A percentile compares a stretch with the other conserved stretches of the same genome.
Evolutionary conservation across 2,113 vertebrate genomes (phyloP).

Genomic region (Menura novaehollandiae): DNA sequence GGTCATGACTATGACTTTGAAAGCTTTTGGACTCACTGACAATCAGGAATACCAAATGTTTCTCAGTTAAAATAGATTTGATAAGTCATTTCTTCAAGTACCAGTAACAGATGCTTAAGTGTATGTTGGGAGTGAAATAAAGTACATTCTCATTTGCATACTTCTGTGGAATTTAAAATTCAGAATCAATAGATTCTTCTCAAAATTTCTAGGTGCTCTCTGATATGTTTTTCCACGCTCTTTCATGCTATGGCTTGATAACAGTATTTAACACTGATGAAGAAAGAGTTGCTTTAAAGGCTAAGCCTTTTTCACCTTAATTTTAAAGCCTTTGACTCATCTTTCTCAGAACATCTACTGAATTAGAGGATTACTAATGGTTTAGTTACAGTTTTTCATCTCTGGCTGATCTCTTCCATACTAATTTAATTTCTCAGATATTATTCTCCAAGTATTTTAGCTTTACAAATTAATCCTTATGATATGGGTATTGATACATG

Average conservation of each 20-base stretch:
- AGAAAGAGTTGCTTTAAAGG: conserved; percentile 9
- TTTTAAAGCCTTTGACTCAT: conserved; percentile 48
- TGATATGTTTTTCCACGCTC: neutral
- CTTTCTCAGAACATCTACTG: neutral
- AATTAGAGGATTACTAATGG: conserved; percentile 10
- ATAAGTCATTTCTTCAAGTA: neutral
- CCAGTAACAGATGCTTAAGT: conserved; percentile 15
- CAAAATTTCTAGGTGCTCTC: neutral
- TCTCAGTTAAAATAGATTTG: neutral
- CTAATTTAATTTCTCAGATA: neutral
- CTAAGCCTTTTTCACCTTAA: neutral
- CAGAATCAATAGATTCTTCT: neutral
- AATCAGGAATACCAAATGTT: conserved; percentile 4
- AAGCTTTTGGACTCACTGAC: neutral
- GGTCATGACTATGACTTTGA: neutral
- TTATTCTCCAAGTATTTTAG: conserved; percentile 9
- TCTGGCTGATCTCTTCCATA: neutral
- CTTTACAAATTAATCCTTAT: neutral
- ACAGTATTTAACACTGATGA: neutral
- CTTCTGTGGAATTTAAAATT: neutral
- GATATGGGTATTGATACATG: neutral
- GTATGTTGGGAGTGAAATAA: neutral
- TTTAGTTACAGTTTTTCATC: conserved; percentile 31
- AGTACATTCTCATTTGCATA: neutral
- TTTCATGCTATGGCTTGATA: conserved; percentile 28